These are phyloP conservation scores for Adelosebastes latens DNA, from an alignment of 2,797 vertebrate species.

Conservation along the genomic window DNA sequence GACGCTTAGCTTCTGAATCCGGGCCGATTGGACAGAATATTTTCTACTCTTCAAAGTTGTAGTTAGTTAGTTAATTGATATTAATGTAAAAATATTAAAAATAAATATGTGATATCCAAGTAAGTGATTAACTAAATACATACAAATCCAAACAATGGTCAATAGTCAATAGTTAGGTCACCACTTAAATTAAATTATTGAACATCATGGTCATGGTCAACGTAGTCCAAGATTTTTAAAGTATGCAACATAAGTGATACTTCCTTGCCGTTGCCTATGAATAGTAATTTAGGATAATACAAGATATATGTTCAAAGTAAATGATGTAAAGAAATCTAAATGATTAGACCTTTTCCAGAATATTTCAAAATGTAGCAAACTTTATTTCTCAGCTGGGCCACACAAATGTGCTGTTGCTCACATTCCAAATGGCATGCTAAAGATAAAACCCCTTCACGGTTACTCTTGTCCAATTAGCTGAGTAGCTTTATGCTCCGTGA, in stretches of 20 bases:
- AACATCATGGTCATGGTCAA: neutral
- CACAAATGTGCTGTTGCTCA: neutral
- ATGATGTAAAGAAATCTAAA: neutral
- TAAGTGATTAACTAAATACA: too few species aligned
- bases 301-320: neutral
- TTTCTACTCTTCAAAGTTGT: neutral
- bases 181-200: neutral
- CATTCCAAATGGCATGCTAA: neutral
- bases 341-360: neutral
- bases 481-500: slow-evolving; percentile 35
- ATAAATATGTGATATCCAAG: too few species aligned
- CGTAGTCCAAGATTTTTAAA: too few species aligned
- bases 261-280: neutral
- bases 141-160: too few species aligned
- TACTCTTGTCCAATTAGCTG: slow-evolving; percentile 31
- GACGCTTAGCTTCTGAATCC: neutral
- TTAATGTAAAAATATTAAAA: neutral
- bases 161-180: neutral
- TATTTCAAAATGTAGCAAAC: neutral
- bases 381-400: neutral
- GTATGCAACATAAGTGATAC: neutral
- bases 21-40: neutral
- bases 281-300: neutral
- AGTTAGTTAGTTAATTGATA: neutral
- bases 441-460: slow-evolving; percentile 27